Evolutionary conservation across 2,113 vertebrate genomes (phyloP).

Genomic region (Sinosuthora webbiana): DNA sequence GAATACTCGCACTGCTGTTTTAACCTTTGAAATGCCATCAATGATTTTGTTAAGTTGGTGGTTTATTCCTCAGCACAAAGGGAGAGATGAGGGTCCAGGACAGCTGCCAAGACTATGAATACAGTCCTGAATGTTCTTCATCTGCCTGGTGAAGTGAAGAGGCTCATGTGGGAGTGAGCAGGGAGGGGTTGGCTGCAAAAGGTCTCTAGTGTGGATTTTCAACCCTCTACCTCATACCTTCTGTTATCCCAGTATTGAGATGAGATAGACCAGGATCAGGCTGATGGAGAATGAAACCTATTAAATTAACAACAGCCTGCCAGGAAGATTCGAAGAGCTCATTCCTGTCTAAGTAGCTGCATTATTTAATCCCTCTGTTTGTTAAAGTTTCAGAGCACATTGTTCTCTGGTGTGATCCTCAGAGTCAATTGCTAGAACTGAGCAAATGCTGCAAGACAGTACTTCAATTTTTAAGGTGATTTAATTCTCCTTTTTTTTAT

Average conservation of each 20-base stretch:
- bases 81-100: background rate
- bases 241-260: background rate
- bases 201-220: background rate
- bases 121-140: background rate
- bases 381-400: background rate
- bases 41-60: background rate
- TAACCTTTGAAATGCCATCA: constrained; percentile 53
- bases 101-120: background rate
- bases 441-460: background rate
- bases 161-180: background rate
- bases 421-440: background rate
- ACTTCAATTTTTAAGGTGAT: background rate
- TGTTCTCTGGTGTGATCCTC: background rate
- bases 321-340: background rate
- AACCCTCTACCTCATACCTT: background rate
- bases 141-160: background rate
- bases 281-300: background rate
- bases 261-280: background rate
- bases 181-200: background rate
- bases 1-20: constrained; percentile 13
- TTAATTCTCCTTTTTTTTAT: background rate
- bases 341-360: background rate
- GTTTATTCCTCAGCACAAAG: background rate
- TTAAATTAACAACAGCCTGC: background rate
- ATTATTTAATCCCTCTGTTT: background rate